These are phyloP conservation scores for Tenebrio molitor DNA, from an alignment of 1,140 invertebrate species.

Conservation along the genomic window DNA sequence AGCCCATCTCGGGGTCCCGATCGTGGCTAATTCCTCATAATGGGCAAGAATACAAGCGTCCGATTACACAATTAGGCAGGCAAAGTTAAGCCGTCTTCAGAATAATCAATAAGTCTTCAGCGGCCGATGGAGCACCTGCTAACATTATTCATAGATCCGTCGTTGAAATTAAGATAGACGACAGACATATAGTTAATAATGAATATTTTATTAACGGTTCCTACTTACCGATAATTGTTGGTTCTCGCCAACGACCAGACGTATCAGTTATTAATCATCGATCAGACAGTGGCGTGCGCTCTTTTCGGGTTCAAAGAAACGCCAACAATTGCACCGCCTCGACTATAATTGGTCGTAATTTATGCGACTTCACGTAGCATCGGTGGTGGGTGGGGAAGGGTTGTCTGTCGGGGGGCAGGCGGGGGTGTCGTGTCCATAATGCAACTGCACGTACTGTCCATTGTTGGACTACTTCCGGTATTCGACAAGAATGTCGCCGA, in stretches of 20 bases:
- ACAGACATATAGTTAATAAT: conserved; percentile 35
- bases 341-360: conserved; percentile 44
- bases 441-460: conserved; percentile 52
- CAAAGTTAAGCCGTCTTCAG: conserved; percentile 20
- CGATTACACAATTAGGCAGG: conserved; percentile 20
- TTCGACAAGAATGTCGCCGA: conserved; percentile 51
- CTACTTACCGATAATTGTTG: conserved; percentile 26
- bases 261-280: conserved; percentile 21
- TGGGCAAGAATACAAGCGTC: conserved; percentile 12
- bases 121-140: conserved; percentile 11
- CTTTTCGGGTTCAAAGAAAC: conserved; percentile 18
- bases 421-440: conserved; percentile 49
- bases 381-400: conserved; percentile 29
- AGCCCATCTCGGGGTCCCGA: no score
- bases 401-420: conserved; percentile 5
- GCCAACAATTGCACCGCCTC: conserved; percentile 38
- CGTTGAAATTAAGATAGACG: conserved; percentile 35
- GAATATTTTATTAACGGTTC: conserved; percentile 40
- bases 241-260: not conserved
- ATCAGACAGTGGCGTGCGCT: conserved; percentile 20
- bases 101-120: conserved; percentile 29
- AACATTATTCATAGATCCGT: conserved; percentile 35
- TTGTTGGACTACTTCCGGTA: conserved; percentile 53
- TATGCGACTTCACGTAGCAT: conserved; percentile 49
- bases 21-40: conserved; percentile 23